phyloP scores from a whole-genome alignment of 2,888 invertebrate species.

The Cheiracanthium punctorium region DNA sequence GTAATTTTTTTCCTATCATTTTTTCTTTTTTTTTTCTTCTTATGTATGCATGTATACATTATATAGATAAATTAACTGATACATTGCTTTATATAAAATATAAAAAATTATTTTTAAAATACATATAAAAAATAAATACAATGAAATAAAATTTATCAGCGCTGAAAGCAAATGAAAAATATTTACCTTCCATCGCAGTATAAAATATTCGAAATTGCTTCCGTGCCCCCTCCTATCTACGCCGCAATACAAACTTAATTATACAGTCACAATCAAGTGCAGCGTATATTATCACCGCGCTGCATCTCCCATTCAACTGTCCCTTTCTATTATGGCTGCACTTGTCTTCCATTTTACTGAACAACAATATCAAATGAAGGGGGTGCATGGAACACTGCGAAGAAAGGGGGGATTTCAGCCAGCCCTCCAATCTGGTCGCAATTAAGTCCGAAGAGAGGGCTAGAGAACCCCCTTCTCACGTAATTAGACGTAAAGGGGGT shows the following conservation, averaged over 20 bases:
- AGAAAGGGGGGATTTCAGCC: conserved; percentile 27
- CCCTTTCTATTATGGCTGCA: conserved; percentile 8
- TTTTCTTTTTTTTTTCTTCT: too few species aligned
- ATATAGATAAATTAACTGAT: too few species aligned
- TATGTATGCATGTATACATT: too few species aligned
- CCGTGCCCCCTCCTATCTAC: background rate
- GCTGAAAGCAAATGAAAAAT: too few species aligned
- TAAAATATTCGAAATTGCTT: background rate
- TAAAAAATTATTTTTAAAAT: too few species aligned
- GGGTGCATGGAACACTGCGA: background rate
- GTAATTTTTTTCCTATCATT: too few species aligned
- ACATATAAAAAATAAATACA: too few species aligned
- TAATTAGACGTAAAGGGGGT: conserved; percentile 46
- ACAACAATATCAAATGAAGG: conserved; percentile 26
- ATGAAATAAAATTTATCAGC: too few species aligned
- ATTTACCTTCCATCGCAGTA: background rate
- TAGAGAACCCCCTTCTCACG: conserved; percentile 17
- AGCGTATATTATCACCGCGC: background rate
- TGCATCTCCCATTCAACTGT: background rate
- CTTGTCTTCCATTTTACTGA: conserved; percentile 19
- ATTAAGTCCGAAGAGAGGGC: conserved; percentile 40
- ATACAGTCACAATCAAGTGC: conserved; percentile 7
- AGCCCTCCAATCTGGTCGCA: conserved; percentile 55
- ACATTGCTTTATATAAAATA: too few species aligned
- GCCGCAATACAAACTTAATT: background rate